Evolutionary conservation across 1,140 invertebrate genomes (phyloP).

Genomic region (Acyrthosiphon pisum): DNA sequence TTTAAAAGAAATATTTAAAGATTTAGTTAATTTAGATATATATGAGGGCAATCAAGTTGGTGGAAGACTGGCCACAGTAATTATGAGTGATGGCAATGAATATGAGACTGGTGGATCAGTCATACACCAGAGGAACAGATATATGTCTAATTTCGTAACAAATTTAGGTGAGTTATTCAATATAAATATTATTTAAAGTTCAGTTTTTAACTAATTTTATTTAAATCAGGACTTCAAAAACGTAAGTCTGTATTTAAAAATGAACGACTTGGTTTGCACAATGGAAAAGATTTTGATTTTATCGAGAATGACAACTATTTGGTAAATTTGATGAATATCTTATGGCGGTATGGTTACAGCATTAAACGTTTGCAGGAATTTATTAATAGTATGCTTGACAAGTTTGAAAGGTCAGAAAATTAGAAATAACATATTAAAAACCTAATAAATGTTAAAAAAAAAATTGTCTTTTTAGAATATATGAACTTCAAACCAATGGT

Average conservation of each 20-base stretch:
- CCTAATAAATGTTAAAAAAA: not conserved
- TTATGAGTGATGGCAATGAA: conserved; percentile 63
- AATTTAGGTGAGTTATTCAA: conserved; percentile 63
- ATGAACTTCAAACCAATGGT: conserved; percentile 65
- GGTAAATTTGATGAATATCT: conserved; percentile 63
- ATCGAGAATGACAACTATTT: conserved; percentile 63
- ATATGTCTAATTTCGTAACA: conserved; percentile 66
- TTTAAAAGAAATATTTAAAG: conserved; percentile 64
- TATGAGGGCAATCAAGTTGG: conserved; percentile 65
- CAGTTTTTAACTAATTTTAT: not conserved
- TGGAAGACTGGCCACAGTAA: conserved; percentile 65
- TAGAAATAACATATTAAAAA: not conserved
- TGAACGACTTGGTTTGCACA: conserved; percentile 63
- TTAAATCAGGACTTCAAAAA: conserved; percentile 35
- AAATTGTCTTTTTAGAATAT: conserved; percentile 64
- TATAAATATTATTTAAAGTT: not conserved
- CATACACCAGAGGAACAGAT: conserved; percentile 67
- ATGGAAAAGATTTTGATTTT: conserved; percentile 65
- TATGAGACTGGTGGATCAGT: conserved; percentile 69
- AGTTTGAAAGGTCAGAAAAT: conserved; percentile 63
- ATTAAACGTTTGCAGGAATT: conserved; percentile 62
- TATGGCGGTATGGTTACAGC: conserved; percentile 67
- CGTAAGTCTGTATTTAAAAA: not conserved
- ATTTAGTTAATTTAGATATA: conserved; percentile 62
- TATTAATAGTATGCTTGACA: conserved; percentile 63